Conservation (phyloP, 2,888 invertebrate genomes). For the Carabus problematicus region DNA sequence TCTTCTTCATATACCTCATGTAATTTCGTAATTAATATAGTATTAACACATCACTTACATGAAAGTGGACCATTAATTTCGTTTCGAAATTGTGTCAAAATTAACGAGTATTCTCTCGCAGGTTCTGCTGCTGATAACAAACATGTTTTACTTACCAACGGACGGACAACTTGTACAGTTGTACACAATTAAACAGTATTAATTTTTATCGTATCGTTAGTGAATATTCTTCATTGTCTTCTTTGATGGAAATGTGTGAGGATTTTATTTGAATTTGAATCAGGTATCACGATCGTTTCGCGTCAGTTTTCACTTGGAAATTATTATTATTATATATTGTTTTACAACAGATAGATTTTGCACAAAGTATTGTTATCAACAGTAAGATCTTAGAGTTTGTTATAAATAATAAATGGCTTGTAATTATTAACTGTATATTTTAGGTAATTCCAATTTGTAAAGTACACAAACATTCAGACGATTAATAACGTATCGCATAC, state of each 20-base stretch:
- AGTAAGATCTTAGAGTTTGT: conserved; percentile 9
- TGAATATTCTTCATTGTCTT: not conserved
- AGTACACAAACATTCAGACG: conserved; percentile 13
- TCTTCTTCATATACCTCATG: conserved; percentile 37
- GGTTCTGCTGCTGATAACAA: conserved; percentile 25
- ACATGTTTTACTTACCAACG: not conserved
- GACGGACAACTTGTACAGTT: not conserved
- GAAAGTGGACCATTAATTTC: conserved; percentile 35
- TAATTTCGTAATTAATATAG: conserved; percentile 34
- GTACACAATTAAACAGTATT: not conserved
- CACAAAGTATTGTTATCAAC: conserved; percentile 18
- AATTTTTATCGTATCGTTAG: too few species aligned
- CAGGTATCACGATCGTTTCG: too few species aligned
- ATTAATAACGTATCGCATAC: too few species aligned
- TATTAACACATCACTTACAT: conserved; percentile 38
- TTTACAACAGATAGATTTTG: not conserved
- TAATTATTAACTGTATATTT: conserved; percentile 39
- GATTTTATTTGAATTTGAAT: not conserved
- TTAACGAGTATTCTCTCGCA: conserved; percentile 13
- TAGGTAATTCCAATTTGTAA: conserved; percentile 42
- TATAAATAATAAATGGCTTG: conserved; percentile 33
- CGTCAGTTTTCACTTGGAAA: too few species aligned
- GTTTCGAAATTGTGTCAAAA: conserved; percentile 25
- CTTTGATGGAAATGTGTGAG: not conserved
- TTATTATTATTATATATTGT: too few species aligned